A percentile compares a stretch with the other conserved stretches of the same genome.
Conservation (phyloP, 2,113 vertebrate genomes). For the Hassar affinis region DNA sequence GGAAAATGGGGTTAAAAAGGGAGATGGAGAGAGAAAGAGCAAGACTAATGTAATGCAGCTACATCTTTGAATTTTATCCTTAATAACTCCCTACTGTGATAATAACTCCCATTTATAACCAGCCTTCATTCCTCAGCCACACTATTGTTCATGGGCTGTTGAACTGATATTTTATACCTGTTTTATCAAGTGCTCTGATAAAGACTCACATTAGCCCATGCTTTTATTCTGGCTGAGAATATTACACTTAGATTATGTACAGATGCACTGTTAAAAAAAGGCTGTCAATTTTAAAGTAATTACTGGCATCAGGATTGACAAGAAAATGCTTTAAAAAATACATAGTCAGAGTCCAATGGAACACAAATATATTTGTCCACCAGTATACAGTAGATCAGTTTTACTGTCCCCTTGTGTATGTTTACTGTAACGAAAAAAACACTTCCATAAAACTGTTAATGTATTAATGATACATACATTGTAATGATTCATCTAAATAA, state of each 20-base stretch:
- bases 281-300: no score
- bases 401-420: no score
- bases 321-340: no score
- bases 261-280: background rate
- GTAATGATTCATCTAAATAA: no score
- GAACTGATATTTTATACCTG: conserved; percentile 24
- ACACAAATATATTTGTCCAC: no score
- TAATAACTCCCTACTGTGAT: conserved; percentile 39
- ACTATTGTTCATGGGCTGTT: conserved; percentile 20
- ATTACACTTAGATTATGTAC: background rate
- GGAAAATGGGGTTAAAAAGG: background rate
- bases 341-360: no score
- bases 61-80: conserved; percentile 27
- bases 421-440: no score
- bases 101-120: conserved; percentile 28
- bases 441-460: no score
- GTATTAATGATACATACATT: no score
- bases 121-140: conserved; percentile 23
- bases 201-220: background rate
- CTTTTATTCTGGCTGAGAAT: background rate
- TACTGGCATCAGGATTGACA: no score
- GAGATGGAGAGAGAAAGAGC: background rate
- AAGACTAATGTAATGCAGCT: background rate
- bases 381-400: no score
- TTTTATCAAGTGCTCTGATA: conserved; percentile 10